A percentile compares a stretch with the other conserved stretches of the same genome.
Conservation (phyloP, 2,888 invertebrate species). For the Campoplex capitator region DNA sequence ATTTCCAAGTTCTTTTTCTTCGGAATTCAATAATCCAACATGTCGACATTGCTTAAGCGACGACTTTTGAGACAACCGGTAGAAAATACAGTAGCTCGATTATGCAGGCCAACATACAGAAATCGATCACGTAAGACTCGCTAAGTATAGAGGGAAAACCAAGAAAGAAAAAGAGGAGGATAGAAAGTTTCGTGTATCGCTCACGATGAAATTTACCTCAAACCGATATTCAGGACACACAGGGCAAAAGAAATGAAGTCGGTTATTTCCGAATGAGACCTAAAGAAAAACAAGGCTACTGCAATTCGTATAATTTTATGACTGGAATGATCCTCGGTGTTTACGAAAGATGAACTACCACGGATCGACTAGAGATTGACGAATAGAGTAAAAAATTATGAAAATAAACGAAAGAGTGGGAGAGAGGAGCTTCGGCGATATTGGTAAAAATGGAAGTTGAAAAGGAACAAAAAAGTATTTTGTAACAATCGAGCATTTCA, state of each 20-base stretch:
- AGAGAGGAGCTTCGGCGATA: neutral
- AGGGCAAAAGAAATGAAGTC: neutral
- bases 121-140: constrained; percentile 72
- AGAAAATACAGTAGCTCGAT: constrained; percentile 53
- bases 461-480: constrained; percentile 1
- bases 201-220: constrained; percentile 42
- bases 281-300: constrained; percentile 20
- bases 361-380: constrained; percentile 18
- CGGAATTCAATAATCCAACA: neutral
- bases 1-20: neutral
- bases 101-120: constrained; percentile 72
- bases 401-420: neutral
- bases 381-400: constrained; percentile 17
- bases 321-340: constrained; percentile 41
- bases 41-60: neutral
- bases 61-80: neutral
- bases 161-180: constrained; percentile 25
- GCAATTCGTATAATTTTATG: constrained; percentile 51
- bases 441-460: neutral
- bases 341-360: constrained; percentile 31
- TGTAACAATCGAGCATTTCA: constrained; percentile 32
- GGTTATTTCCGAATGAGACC: neutral
- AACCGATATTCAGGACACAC: constrained; percentile 11
- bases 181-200: constrained; percentile 32
- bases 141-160: constrained; percentile 68